Evolutionary conservation across 2,888 invertebrate species (phyloP), one percentile per base, ranked within the genome.

Genomic region (Sphecodes monilicornis): DNA sequence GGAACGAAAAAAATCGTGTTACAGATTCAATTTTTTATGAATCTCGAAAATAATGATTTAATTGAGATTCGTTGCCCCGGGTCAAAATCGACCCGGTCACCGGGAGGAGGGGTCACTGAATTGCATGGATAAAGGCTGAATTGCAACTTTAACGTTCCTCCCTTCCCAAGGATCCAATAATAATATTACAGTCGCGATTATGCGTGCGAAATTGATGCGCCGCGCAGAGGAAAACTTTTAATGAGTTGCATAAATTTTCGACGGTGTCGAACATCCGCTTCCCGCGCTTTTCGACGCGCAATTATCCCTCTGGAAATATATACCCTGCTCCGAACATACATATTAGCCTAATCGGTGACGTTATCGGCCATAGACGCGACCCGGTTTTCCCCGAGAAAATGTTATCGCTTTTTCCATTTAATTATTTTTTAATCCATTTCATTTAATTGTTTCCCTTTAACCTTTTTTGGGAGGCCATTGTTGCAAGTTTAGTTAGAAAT

Each of bases 191-290:
- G 60, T 60, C 18, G 60, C 29, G 16, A 29, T 60, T 26, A 60
- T 29, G 60, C 29, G 60, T 13, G 26, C 16, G 60, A 16, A 60
- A 29, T 60, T 29, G 60, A 60, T 60, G 29, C 16, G 60, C 16
- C 16, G 0, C 29, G 18, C 6, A 29, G 13, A 5, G 60, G 60
- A 29, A 29, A 60, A 60, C 6, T 60, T 60, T 60, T 29, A 60
- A 60, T 29, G 29, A 60, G 60, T 29, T 60, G 60, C 60, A 60
- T 60, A 60, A 60, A 60, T 60, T 60, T 60, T 60, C 29, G 16
- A 29, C 60, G 29, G 29, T 29, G 60, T 29, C 60, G 29, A 60
- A 60, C 29, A 29, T 60, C 54, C n/a, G 54, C 3, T n/a, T 54
- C 54, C 54, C 29, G 60, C 60, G 60, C 29, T 60, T 60, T 60